Evolutionary conservation across 2,888 invertebrate genomes (phyloP), one percentile per base, ranked within the genome.

Genomic region (Neoitamus cyanurus): DNA sequence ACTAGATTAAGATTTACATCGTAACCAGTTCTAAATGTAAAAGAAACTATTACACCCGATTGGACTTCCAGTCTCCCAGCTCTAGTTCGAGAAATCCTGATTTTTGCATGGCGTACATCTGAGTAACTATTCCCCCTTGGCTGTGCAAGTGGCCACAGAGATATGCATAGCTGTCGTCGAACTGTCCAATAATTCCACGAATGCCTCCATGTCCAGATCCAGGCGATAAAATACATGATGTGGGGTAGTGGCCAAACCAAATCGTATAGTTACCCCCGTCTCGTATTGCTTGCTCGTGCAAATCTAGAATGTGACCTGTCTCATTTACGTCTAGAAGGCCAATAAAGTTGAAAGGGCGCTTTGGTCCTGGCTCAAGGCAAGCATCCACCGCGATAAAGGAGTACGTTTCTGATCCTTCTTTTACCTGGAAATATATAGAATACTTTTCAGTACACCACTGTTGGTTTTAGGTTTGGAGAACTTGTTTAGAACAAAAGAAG

Each of bases 171-270:
- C 95, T 94, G 83, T 92, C 93, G 70, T 91, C 90, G 86, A 93
- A 92, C 86, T 92, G 92, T 13, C 94, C 94, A 87, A 94, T 93
- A 42, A 95, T 88, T 68, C 93, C 89, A 69, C 94, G 91, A 15
- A 94, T 87, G 84, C 92, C 90, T n/a, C 92, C 89, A 87, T 90
- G 91, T 34, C 93, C 92, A 1, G 92, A 90, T 42, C 90, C 89
- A 11, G 94, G 91, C 0, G 95, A 92, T 58, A 96, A 90, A 88
- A 98, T 96, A 87, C 96, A 95, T 3, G 97, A 97, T 25, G 97
- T 96, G 2, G 98, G 97, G 91, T 97, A 98, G 90, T 98, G 98
- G 1, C 97, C 97, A 92, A 97, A 98, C 93, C 95, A 95, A 86
- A 96, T 91, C 1, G 95, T 94, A 87, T 94, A 93, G 88, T 94